Conservation (phyloP, 2,113 vertebrate genomes). For the Ctenomys sociabilis region DNA sequence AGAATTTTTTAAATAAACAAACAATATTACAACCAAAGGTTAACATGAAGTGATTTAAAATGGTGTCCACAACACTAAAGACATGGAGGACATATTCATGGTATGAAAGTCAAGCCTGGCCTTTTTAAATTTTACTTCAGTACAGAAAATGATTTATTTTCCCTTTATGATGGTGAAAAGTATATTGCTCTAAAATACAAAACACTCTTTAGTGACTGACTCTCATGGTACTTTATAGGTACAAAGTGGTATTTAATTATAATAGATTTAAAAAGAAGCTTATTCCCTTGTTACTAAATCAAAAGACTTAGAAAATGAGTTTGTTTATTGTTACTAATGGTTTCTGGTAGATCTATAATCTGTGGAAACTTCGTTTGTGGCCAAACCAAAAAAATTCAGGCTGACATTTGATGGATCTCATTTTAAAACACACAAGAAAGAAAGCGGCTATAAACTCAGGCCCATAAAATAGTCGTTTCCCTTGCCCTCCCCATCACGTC, state of each 20-base stretch:
- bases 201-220: not conserved
- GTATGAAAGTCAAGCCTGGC: not conserved
- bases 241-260: slow-evolving; percentile 15
- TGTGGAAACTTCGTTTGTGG: not conserved
- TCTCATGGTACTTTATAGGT: not conserved
- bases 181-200: not conserved
- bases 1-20: not conserved
- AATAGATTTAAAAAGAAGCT: not conserved
- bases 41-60: slow-evolving; percentile 19
- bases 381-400: slow-evolving; percentile 10
- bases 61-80: not conserved
- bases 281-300: slow-evolving; percentile 20
- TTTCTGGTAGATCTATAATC: slow-evolving; percentile 29
- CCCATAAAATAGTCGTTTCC: slow-evolving; percentile 45
- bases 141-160: not conserved
- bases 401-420: not conserved
- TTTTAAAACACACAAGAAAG: slow-evolving; percentile 54
- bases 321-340: not conserved
- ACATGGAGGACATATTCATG: not conserved
- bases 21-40: not conserved
- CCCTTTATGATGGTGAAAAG: not conserved
- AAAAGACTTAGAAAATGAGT: not conserved
- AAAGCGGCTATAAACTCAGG: slow-evolving; percentile 12
- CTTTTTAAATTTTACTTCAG: not conserved
- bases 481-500: not conserved